Evolutionary conservation across 2,888 invertebrate genomes (phyloP), one percentile per base, ranked within the genome.

Genomic region (Sinhomidia bicolor): DNA sequence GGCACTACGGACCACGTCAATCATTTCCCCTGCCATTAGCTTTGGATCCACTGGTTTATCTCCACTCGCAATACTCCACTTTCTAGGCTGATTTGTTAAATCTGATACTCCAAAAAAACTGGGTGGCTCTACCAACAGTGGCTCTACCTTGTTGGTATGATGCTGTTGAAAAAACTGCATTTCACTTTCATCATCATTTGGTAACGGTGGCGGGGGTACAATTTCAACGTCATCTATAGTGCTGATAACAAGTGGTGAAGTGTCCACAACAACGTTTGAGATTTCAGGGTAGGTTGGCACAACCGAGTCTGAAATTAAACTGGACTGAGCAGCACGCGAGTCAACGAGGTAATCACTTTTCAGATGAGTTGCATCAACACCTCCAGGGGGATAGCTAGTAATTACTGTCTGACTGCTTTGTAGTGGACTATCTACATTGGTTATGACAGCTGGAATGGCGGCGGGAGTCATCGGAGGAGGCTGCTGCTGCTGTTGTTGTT

Each of bases 1-100:
- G 93, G 97, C 96, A 92, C 96, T 96, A 78, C 98, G 95, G 57
- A 98, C 96, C 92, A 93, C 92, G 65, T 93, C 93, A 57, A 93
- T 91, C 83, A 93, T 84, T 81, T 92, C 91, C 4, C 91, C 89
- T 2, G 91, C 91, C 74, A 92, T 54, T 60, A 88, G 62, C 60
- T 81, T 79, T 17, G 88, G 88, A 60, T 84, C 84, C 0, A 89
- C 80, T n/a, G 85, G 84, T 20, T 71, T 85, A 44, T 85, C 89
- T 6, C 85, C 84, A 80, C 89, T 89, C 6, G 85, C 84, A 80
- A 84, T 89, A 29, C 89, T 89, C 84, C 89, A 84, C 76, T 87
- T 87, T 74, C 87, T 23, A 0, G 89, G 89, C 20, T 84, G 79
- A 62, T n/a, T 82, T 1, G 87, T 87, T 65, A 87, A 57, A 36